Conservation (phyloP, 2,113 vertebrate genomes). For the Gymnarchus niloticus region DNA sequence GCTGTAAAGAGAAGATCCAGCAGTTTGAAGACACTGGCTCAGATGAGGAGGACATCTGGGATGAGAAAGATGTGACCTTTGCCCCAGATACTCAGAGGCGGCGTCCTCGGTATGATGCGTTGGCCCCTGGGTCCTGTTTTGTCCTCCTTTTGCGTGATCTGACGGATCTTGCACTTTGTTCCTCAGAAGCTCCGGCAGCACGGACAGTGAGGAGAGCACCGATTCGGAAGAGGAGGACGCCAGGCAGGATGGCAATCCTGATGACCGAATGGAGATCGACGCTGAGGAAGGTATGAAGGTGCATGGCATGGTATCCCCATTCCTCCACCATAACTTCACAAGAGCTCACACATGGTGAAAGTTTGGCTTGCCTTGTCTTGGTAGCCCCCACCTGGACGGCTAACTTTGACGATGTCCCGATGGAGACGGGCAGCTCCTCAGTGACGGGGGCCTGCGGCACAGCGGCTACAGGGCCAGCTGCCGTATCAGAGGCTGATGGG, state of each 20-base stretch:
- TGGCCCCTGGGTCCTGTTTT: background rate
- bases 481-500: slow-evolving; percentile 65
- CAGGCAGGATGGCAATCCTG: slow-evolving; percentile 75
- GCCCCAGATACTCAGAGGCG: slow-evolving; percentile 85
- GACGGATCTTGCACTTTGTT: background rate
- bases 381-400: slow-evolving; percentile 87
- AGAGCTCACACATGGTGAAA: background rate
- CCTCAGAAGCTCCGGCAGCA: slow-evolving; percentile 88
- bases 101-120: slow-evolving; percentile 71
- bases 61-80: slow-evolving; percentile 91
- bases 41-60: slow-evolving; percentile 99
- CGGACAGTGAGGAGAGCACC: slow-evolving; percentile 96
- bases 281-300: slow-evolving; percentile 61
- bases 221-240: slow-evolving; percentile 96
- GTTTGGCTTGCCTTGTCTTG: slow-evolving; percentile 13
- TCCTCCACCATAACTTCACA: background rate
- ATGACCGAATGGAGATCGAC: slow-evolving; percentile 96
- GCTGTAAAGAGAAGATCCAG: slow-evolving; percentile 96
- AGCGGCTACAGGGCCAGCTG: slow-evolving; percentile 38
- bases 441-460: slow-evolving; percentile 59
- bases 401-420: slow-evolving; percentile 89
- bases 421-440: slow-evolving; percentile 81
- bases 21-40: slow-evolving; percentile 96
- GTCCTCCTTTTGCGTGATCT: background rate
- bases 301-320: background rate